Evolutionary conservation across 2,113 vertebrate genomes (phyloP).

Genomic region (Anhinga anhinga): DNA sequence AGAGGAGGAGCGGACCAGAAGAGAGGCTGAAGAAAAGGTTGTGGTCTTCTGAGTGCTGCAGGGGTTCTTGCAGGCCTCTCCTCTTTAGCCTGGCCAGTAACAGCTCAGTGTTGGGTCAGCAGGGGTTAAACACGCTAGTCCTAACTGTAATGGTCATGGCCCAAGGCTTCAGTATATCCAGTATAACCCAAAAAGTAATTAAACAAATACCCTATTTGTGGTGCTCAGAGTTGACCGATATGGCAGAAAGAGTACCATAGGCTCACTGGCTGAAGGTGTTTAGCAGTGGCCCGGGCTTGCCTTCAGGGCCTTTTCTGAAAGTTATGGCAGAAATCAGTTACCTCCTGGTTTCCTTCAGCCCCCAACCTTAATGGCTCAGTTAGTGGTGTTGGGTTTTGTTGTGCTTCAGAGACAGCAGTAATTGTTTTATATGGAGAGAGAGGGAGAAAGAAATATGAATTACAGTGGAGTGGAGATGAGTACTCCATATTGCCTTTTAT

Average conservation of each 20-base stretch:
- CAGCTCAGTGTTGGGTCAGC: not conserved
- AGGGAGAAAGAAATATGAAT: not conserved
- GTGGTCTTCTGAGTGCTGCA: conserved; percentile 48
- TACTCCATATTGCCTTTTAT: not conserved
- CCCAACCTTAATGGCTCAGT: not conserved
- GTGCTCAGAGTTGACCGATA: not conserved
- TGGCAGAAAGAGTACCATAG: not conserved
- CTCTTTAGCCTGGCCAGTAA: not conserved
- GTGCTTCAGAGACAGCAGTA: not conserved
- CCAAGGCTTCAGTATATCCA: not conserved
- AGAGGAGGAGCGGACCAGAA: conserved; percentile 87
- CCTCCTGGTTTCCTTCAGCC: not conserved
- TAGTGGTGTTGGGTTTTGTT: not conserved
- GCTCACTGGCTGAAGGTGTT: not conserved
- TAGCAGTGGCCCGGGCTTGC: not conserved
- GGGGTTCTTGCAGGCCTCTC: not conserved
- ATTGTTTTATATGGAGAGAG: not conserved
- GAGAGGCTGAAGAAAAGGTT: conserved; percentile 95
- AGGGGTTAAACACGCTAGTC: not conserved
- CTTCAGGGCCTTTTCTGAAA: not conserved
- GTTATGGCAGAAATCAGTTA: not conserved
- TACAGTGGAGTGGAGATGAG: not conserved
- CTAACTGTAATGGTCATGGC: not conserved
- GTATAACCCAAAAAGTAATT: not conserved
- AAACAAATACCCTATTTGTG: not conserved